Conservation (phyloP, 2,888 invertebrate species). For the Lamellibrachia columna region DNA sequence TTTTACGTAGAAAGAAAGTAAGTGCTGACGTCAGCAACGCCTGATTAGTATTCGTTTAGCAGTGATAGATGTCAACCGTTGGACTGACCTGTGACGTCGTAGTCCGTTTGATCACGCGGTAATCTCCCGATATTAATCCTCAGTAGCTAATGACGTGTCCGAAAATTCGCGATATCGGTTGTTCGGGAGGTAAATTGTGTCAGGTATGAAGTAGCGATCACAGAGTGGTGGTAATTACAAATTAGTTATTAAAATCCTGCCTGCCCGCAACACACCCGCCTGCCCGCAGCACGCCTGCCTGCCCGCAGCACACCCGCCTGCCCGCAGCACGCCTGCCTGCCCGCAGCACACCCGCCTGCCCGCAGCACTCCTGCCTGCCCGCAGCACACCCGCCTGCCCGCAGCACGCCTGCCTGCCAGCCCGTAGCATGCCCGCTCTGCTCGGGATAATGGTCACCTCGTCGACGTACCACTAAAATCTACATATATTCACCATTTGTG, state of each 20-base stretch:
- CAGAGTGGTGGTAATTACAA: too few species aligned
- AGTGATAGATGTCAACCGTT: background rate
- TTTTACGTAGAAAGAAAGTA: conserved; percentile 10
- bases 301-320: too few species aligned
- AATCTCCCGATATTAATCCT: background rate
- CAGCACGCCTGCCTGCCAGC: background rate
- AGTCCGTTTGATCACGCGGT: background rate
- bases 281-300: too few species aligned
- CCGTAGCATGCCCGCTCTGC: background rate
- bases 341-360: too few species aligned
- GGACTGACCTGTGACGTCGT: background rate
- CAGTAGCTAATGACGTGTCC: background rate
- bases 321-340: too few species aligned
- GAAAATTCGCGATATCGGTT: background rate
- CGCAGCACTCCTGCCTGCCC: too few species aligned
- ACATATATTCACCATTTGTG: background rate
- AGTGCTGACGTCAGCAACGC: background rate
- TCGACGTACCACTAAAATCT: background rate
- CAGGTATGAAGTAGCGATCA: too few species aligned
- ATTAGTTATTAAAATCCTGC: too few species aligned
- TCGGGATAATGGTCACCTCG: background rate
- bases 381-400: background rate
- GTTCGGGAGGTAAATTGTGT: too few species aligned
- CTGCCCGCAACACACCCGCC: too few species aligned
- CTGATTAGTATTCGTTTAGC: background rate